A percentile compares a stretch with the other conserved stretches of the same genome.
These are phyloP conservation scores for Pterobdella sp. DNA, from an alignment of 2,888 invertebrate genomes.

Conservation along the genomic window DNA sequence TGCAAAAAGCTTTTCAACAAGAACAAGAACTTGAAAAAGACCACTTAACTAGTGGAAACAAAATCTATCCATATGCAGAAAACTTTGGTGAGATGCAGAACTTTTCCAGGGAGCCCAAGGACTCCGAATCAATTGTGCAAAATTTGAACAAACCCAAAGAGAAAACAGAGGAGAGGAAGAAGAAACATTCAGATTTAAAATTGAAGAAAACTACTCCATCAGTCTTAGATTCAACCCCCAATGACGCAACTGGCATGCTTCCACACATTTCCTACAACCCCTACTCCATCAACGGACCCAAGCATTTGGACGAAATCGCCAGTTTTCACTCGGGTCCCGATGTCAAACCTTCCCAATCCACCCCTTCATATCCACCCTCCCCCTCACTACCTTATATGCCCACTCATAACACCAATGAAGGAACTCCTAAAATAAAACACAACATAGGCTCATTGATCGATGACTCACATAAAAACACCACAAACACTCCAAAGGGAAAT, in stretches of 20 bases:
- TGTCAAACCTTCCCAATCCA: background rate
- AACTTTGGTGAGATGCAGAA: background rate
- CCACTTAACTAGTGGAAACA: background rate
- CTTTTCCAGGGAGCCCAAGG: background rate
- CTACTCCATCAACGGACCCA: background rate
- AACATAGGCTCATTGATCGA: background rate
- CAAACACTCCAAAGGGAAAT: background rate
- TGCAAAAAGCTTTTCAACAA: slow-evolving; percentile 18
- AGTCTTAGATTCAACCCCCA: background rate
- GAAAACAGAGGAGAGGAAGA: background rate
- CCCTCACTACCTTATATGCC: background rate
- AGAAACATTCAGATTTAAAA: no score
- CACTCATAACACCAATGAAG: no score
- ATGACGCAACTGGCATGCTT: background rate
- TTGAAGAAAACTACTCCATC: background rate
- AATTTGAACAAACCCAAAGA: background rate
- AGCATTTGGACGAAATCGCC: background rate
- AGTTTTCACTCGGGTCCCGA: background rate
- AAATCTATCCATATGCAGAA: background rate
- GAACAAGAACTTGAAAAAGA: background rate
- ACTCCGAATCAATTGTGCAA: background rate
- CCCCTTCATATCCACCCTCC: background rate
- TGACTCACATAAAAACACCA: background rate
- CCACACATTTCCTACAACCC: background rate
- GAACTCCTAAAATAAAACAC: slow-evolving; percentile 4